Evolutionary conservation across 2,113 vertebrate species (phyloP), one percentile per base, ranked within the genome.

Genomic region (Nansenia antarctica): DNA sequence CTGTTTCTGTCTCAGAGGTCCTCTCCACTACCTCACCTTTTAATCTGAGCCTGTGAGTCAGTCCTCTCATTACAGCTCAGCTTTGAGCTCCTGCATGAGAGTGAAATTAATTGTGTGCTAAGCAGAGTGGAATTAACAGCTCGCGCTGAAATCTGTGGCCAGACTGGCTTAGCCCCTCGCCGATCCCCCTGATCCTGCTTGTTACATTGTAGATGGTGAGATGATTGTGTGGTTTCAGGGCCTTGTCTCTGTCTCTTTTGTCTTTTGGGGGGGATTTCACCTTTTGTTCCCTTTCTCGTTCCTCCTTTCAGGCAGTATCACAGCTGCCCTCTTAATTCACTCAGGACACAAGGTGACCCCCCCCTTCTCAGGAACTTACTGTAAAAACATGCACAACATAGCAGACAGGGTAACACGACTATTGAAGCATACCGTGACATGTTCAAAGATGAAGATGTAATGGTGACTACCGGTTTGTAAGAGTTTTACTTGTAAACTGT

Each of bases 291-390:
- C 70, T 45, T 58, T 64, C 87, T 83, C 90, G 94, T 97, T 95
- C 88, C 35, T 45, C 86, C 92, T 93, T 94, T 93, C 92, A 93
- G 88, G 90, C 85, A 87, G 94, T 94, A 95, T 95, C 94, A 95
- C 95, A 98, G 96, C 95, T 98, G 96, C 94, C 91, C 90, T 72
- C 88, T 95, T 0, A 88, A 92, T 95, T 96, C 94, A 94, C 77
- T 93, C 65, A 80, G 81, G 77, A 87, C 82, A 78, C 74, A 20
- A 35, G 74, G 65, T 84, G 85, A 89, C 87, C 86, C 85, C 82
- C 85, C 86, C 86, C 61, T 70, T 86, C 87, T 84, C 85, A 73
- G 65, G 75, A 83, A 70, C 70, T 65, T 84, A 91, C 91, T 92
- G 90, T 93, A 92, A 90, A 88, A 32, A 42, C 58, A 45, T 72